Conservation (phyloP, 2,113 vertebrate species). For the Anguilla japonica region DNA sequence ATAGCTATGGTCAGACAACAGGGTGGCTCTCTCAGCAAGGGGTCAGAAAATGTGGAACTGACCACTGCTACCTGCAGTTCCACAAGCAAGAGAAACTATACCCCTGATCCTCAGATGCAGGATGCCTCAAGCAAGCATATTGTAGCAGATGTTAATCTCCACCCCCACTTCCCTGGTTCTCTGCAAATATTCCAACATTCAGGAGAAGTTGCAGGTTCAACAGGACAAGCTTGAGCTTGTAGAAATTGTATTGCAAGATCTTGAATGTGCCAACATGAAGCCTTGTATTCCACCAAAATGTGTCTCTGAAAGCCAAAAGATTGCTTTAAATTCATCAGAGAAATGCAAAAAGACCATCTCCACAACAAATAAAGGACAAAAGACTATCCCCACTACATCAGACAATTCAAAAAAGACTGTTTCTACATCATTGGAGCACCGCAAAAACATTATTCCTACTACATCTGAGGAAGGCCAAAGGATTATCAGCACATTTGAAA, state of each 20-base stretch:
- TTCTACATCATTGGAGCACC: background rate
- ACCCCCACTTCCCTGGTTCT: conserved; percentile 82
- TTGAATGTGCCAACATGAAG: conserved; percentile 74
- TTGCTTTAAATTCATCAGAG: background rate
- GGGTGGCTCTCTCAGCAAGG: conserved; percentile 51
- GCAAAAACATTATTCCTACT: background rate
- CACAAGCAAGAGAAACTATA: conserved; percentile 42
- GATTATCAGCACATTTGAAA: background rate
- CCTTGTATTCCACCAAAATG: conserved; percentile 71
- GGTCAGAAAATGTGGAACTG: conserved; percentile 65
- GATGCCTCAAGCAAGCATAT: conserved; percentile 64
- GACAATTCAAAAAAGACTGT: background rate
- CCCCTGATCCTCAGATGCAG: conserved; percentile 36
- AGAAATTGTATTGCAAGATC: conserved; percentile 54
- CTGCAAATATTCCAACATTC: conserved; percentile 88
- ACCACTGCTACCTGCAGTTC: conserved; percentile 47
- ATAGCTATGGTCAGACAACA: conserved; percentile 81
- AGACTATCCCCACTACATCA: background rate
- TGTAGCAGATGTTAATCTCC: conserved; percentile 73
- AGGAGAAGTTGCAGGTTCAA: conserved; percentile 86
- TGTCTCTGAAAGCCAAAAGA: conserved; percentile 54
- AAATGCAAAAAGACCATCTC: background rate
- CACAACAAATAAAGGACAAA: background rate
- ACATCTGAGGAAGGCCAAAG: background rate
- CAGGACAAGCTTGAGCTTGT: conserved; percentile 66